Evolutionary conservation across 1,140 invertebrate genomes (phyloP).

Genomic region (Meloidogyne floridensis): DNA sequence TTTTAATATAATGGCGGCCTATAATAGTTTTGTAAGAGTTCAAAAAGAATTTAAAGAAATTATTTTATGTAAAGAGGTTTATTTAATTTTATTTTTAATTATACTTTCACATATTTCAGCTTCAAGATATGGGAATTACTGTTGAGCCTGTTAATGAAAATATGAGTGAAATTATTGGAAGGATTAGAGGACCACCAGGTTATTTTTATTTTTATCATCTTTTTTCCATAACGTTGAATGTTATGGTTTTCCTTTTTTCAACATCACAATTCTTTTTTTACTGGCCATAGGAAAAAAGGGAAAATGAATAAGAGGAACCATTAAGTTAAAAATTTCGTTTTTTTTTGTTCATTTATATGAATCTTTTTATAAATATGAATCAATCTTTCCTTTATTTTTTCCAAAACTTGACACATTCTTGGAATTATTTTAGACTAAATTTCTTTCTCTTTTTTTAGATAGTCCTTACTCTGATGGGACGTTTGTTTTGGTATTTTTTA

Average conservation of each 20-base stretch:
- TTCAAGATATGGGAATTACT: constrained; percentile 43
- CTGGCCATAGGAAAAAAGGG: too few species aligned
- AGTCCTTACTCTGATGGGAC: constrained; percentile 47
- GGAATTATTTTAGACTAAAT: not conserved
- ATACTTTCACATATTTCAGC: constrained; percentile 24
- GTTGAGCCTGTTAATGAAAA: constrained; percentile 42
- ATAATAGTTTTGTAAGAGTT: constrained; percentile 41
- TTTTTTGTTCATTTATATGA: constrained; percentile 10
- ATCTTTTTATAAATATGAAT: too few species aligned
- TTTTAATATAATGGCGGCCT: constrained; percentile 37
- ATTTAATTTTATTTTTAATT: not conserved
- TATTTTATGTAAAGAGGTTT: constrained; percentile 37
- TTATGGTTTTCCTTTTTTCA: too few species aligned
- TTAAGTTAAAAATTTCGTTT: not conserved
- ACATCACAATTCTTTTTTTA: too few species aligned
- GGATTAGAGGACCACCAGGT: constrained; percentile 40
- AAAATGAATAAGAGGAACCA: too few species aligned
- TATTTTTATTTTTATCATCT: not conserved
- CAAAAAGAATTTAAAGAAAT: constrained; percentile 50
- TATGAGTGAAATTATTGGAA: constrained; percentile 40
- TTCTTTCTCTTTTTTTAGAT: constrained; percentile 22
- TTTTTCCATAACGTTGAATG: too few species aligned
- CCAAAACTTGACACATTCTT: too few species aligned
- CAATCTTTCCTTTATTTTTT: too few species aligned
- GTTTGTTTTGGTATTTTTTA: constrained; percentile 28